Base-by-base conservation (phyloP, 2,888 invertebrate genomes). In the Empis stercorea region DNA sequence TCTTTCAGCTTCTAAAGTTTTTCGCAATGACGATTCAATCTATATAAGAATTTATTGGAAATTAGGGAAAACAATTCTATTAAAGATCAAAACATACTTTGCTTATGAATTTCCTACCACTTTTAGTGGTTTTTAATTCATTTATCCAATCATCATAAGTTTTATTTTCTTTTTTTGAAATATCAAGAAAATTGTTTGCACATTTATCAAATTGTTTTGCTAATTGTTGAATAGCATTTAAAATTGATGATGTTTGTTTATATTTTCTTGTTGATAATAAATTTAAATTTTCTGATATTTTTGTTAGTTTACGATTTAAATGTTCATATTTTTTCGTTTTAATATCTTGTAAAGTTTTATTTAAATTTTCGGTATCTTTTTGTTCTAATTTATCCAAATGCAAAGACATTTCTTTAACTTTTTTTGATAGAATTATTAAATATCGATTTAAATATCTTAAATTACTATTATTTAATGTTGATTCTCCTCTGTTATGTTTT, bases 61-160 rank as follows among this genome's bases (percentile, higher is more conserved):
- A 14, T 23, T 14, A 2, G n/a, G n/a, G n/a, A 43, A n/a, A 46
- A 20, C 5, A 2, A 44, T 27, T 27, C 7, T 27, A 27, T 7
- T 30, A 11, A 27, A 4, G 4, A 17, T 9, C 4, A 34, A 43
- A 17, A 48, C 49, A 42, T 53, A 67, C 66, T 43, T 61, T 63
- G 13, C 62, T 60, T 30, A 69, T 52, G 49, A 69, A 68, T 16
- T 58, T 53, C 39, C 60, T 56, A 0, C 69, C 69, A 51, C 61
- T 64, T 30, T 53, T 44, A 1, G 64, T 62, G 40, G 57, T 56
- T 7, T 64, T 59, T 60, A 69, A 60, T 45, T 68, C 67, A 17
- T 57, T 49, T 34, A 69, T 59, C 69, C 68, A 69, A 32, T 64
- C 61, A 1, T 11, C 23, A 23, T 40, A 27, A 13, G 39, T 20